Evolutionary conservation across 2,113 vertebrate genomes (phyloP).

Genomic region (Carlito syrichta): DNA sequence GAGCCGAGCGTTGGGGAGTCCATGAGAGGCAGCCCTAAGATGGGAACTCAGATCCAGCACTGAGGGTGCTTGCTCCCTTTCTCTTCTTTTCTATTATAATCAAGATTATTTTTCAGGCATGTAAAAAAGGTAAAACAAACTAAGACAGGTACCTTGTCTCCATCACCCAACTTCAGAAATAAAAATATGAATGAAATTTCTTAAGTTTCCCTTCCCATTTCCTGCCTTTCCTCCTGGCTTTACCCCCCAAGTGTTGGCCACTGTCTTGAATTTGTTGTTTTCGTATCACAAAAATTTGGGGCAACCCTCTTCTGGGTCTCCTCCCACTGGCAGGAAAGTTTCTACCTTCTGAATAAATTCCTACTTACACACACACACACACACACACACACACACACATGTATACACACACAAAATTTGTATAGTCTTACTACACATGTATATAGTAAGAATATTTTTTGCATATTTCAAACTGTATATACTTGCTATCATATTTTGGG

Average conservation of each 20-base stretch:
- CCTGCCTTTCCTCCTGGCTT: background rate
- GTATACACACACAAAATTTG: too few species aligned
- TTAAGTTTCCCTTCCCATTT: background rate
- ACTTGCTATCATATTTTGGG: background rate
- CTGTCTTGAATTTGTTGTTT: background rate
- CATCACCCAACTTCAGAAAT: background rate
- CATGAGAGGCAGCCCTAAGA: fast-evolving
- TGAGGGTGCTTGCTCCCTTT: background rate
- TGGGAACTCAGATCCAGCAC: background rate
- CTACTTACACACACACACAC: too few species aligned
- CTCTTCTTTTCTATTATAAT: background rate
- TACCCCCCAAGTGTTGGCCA: background rate
- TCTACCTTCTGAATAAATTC: too few species aligned
- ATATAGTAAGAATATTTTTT: too few species aligned
- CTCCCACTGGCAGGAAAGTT: too few species aligned
- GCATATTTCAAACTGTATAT: background rate
- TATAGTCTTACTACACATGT: too few species aligned
- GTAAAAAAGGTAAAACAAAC: background rate
- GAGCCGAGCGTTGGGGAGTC: fast-evolving
- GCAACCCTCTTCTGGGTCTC: too few species aligned
- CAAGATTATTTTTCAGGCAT: background rate
- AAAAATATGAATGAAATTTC: background rate
- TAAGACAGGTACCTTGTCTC: background rate
- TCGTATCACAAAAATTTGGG: background rate
- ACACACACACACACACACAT: too few species aligned